Evolutionary conservation across 2,797 vertebrate species (phyloP), one percentile per base, ranked within the genome.

Genomic region (Gephyroberyx darwinii): DNA sequence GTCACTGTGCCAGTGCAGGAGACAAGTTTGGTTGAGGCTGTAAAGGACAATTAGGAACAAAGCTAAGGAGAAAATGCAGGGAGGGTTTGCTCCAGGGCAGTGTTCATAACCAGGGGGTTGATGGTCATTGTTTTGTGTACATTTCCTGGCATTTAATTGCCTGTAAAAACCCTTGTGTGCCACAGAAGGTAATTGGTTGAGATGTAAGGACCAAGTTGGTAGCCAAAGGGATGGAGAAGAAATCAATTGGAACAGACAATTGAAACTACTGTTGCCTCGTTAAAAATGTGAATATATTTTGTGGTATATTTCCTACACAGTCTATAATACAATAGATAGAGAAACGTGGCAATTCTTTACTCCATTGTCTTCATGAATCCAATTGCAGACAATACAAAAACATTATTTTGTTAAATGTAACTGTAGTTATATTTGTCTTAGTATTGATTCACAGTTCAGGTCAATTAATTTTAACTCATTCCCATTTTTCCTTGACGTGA

Each of bases 91-190:
- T 64, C 56, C 50, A 71, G 84, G 85, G 69, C 71, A 73, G 39
- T 6, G 5, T 78, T 84, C 71, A 88, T 83, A 80, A 85, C 69
- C 30, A 68, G 77, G 73, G 75, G 70, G 33, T 61, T 82, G 66
- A 83, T 50, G 47, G 47, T 81, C 75, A 69, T 82, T 74, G 68
- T 78, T 83, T 84, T 86, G 74, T 84, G 82, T 84, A 76, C 68
- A 73, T 84, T 82, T 75, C 54, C 81, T 81, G 70, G 82, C 39
- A 20, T 86, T 85, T 88, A 88, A 84, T 88, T 85, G 80, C 82
- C 61, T 88, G 81, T 73, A 84, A 84, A 84, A 84, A 84, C 62
- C 83, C 81, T 31, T 51, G 74, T 71, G 82, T 83, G 66, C 58
- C 58, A 30, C 45, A 26, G 31, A 54, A 77, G 79, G 79, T 88